Evolutionary conservation across 2,888 invertebrate species (phyloP).

Genomic region (Drosophila anceps): DNA sequence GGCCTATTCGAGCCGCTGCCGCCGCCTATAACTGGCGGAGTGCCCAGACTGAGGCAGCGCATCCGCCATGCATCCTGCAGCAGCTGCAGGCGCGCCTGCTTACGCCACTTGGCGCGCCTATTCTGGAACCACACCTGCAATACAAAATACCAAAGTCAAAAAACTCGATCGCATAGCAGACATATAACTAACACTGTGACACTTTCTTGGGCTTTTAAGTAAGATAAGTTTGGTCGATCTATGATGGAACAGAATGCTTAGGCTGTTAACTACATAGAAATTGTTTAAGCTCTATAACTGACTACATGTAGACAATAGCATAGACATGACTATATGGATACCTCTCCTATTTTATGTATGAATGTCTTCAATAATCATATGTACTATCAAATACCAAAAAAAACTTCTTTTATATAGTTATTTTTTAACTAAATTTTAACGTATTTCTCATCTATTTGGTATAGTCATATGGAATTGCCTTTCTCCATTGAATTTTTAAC

Average conservation of each 20-base stretch:
- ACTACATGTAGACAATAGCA: too few relatives aligned
- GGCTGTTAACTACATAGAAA: not conserved
- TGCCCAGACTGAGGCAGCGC: constrained; percentile 92
- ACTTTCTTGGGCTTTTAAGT: not conserved
- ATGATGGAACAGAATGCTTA: not conserved
- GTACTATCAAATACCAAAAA: not conserved
- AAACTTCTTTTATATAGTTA: not conserved
- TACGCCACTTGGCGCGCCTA: constrained; percentile 95
- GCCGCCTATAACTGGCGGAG: constrained; percentile 88
- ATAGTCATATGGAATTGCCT: not conserved
- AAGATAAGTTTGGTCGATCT: not conserved
- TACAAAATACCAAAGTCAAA: constrained; percentile 8
- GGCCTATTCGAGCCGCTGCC: constrained; percentile 57
- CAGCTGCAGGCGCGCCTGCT: constrained; percentile 93
- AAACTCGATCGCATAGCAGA: not conserved
- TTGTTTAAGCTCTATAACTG: too few relatives aligned
- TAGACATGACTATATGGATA: not conserved
- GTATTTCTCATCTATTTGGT: not conserved
- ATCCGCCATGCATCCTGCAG: constrained; percentile 96
- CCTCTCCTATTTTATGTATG: not conserved
- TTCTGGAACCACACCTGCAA: constrained; percentile 96
- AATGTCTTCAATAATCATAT: too few relatives aligned
- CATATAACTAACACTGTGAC: not conserved
- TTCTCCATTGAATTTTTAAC: not conserved
- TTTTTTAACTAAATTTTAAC: not conserved